phyloP scores from a whole-genome alignment of 2,797 vertebrate genomes.

The Lycodopsis pacificus region DNA sequence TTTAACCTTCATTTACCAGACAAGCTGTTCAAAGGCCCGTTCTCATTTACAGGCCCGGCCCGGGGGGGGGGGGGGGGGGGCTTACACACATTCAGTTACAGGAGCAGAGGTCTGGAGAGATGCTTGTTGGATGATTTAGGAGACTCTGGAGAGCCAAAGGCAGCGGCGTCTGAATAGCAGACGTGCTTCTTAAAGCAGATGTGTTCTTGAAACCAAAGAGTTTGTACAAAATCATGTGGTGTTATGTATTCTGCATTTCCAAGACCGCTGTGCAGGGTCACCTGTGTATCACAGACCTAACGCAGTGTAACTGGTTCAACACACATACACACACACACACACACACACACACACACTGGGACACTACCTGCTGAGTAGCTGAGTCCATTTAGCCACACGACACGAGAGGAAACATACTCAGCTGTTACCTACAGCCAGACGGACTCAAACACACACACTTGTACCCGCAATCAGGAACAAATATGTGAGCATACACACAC shows the following conservation, averaged over 20 bases:
- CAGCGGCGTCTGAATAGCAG: neutral
- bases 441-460: neutral
- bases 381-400: neutral
- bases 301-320: too few relatives aligned
- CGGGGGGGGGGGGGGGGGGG: slow-evolving; percentile 6
- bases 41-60: slow-evolving; percentile 30
- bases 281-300: too few relatives aligned
- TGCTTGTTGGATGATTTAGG: neutral
- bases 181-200: neutral
- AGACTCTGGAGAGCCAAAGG: neutral
- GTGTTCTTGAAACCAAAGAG: neutral
- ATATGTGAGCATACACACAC: neutral
- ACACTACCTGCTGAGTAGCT: slow-evolving; percentile 15
- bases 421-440: neutral
- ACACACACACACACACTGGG: neutral
- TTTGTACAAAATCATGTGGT: neutral
- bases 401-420: neutral
- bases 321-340: too few relatives aligned
- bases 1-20: slow-evolving; percentile 34
- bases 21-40: slow-evolving; percentile 26
- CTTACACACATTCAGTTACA: slow-evolving; percentile 18
- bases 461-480: neutral
- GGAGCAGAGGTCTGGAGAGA: slow-evolving; percentile 2
- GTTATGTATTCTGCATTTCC: neutral
- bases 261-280: neutral